phyloP scores from a whole-genome alignment of 1,140 invertebrate genomes.

The Tetragonula clypearis region DNA sequence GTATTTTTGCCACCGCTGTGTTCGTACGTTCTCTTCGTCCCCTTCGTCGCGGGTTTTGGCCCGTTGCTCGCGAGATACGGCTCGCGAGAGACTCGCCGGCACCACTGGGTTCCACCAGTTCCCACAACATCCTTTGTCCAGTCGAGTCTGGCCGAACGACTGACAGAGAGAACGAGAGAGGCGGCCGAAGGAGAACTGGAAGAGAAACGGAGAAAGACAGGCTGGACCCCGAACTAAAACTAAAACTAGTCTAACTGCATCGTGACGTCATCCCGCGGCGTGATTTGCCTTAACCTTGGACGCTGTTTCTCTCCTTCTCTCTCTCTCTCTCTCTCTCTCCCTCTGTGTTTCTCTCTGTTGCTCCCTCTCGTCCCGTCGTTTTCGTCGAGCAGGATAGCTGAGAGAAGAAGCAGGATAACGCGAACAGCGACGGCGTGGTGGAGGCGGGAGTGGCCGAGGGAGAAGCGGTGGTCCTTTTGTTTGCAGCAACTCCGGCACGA shows the following conservation, averaged over 20 bases:
- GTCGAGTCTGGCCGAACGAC: constrained; percentile 34
- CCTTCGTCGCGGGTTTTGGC: neutral
- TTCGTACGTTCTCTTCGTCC: neutral
- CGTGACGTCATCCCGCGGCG: constrained; percentile 79
- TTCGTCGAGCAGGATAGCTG: constrained; percentile 33
- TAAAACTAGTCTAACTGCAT: constrained; percentile 82
- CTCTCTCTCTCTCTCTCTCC: no score
- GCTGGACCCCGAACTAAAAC: constrained; percentile 75
- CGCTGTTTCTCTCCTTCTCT: constrained; percentile 66
- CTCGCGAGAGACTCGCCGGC: constrained; percentile 53
- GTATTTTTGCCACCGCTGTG: neutral
- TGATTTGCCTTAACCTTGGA: constrained; percentile 80
- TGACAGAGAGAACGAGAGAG: neutral
- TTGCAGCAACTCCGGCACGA: constrained; percentile 57
- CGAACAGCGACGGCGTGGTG: constrained; percentile 19
- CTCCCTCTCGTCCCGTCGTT: constrained; percentile 41
- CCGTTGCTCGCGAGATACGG: constrained; percentile 14
- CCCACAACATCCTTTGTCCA: constrained; percentile 76
- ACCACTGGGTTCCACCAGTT: constrained; percentile 34
- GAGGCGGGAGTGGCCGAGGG: constrained; percentile 1
- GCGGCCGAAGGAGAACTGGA: constrained; percentile 13
- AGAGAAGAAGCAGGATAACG: constrained; percentile 60
- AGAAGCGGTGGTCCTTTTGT: constrained; percentile 58
- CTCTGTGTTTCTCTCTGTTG: constrained; percentile 37
- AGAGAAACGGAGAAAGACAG: constrained; percentile 52